phyloP scores from a whole-genome alignment of 2,888 invertebrate species.

The Epicampocera succincta region DNA sequence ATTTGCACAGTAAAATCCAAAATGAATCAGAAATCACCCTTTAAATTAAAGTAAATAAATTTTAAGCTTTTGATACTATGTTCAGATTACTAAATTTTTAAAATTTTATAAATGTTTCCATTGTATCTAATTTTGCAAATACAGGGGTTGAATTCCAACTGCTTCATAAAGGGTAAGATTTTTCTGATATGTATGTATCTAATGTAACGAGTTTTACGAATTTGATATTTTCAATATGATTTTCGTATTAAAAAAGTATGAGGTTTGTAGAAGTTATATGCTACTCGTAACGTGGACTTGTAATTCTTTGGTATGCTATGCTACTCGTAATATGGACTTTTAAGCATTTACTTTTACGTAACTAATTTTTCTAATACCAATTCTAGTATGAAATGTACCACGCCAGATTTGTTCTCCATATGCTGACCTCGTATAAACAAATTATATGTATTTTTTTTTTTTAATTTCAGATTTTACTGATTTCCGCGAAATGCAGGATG shows the following conservation, averaged over 20 bases:
- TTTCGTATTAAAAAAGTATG: too few species aligned
- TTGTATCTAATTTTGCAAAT: slow-evolving; percentile 32
- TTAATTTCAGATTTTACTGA: slow-evolving; percentile 76
- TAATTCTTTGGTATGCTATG: too few species aligned
- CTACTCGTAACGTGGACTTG: too few species aligned
- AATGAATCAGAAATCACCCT: slow-evolving; percentile 54
- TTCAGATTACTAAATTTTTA: slow-evolving; percentile 50
- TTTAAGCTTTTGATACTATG: slow-evolving; percentile 44
- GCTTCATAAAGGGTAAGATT: slow-evolving; percentile 50
- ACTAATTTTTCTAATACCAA: too few species aligned
- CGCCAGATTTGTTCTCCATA: too few species aligned
- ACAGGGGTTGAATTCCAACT: slow-evolving; percentile 58
- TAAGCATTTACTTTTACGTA: too few species aligned
- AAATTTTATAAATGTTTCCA: slow-evolving; percentile 49
- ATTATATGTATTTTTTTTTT: not conserved
- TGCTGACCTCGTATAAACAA: too few species aligned
- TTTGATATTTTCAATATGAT: slow-evolving; percentile 21
- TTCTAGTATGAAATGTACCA: too few species aligned
- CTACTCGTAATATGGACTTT: too few species aligned
- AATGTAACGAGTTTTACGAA: slow-evolving; percentile 60
- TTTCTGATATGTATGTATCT: slow-evolving; percentile 49
- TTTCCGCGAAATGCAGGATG: slow-evolving; percentile 72
- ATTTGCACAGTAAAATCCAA: slow-evolving; percentile 18
- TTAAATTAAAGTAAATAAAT: slow-evolving; percentile 37
- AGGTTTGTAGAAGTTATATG: too few species aligned